Conservation (phyloP, 2,888 invertebrate species). For the Ophion ellenae region DNA sequence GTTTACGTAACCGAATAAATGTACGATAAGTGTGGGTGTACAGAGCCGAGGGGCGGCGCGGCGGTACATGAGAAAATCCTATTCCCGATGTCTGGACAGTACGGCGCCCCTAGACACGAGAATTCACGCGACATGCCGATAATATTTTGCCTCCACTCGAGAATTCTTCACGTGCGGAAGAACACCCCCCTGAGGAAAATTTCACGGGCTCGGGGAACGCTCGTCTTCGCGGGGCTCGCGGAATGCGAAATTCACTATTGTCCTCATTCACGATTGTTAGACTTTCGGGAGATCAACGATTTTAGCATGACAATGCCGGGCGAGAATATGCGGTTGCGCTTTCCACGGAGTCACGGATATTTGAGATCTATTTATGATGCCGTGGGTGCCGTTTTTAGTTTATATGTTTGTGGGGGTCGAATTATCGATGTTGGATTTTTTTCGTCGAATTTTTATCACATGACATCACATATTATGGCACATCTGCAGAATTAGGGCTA, state of each 20-base stretch:
- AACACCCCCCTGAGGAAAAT: conserved; percentile 17
- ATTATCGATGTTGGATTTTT: no score
- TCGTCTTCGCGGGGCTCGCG: conserved; percentile 43
- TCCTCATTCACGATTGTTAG: conserved; percentile 79
- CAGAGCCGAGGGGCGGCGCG: conserved; percentile 13
- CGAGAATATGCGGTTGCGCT: conserved; percentile 46
- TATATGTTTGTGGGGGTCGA: no score
- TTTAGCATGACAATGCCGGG: conserved; percentile 81
- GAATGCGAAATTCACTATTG: conserved; percentile 76
- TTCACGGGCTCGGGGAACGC: conserved; percentile 23
- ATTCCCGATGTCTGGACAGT: conserved; percentile 76
- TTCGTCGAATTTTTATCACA: no score
- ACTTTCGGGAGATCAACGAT: conserved; percentile 69
- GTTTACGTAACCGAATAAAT: conserved; percentile 48
- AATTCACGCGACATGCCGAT: conserved; percentile 74
- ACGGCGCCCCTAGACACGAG: conserved; percentile 81
- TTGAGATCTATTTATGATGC: conserved; percentile 31
- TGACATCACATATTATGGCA: no score
- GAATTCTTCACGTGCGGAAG: conserved; percentile 33
- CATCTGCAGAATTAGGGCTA: no score
- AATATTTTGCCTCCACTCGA: conserved; percentile 71
- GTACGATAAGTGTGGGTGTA: background rate
- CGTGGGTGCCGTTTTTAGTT: background rate
- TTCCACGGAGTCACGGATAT: conserved; percentile 30
- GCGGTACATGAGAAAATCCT: background rate